Evolutionary conservation across 1,140 invertebrate species (phyloP).

Genomic region (Coenobita brevimanus): DNA sequence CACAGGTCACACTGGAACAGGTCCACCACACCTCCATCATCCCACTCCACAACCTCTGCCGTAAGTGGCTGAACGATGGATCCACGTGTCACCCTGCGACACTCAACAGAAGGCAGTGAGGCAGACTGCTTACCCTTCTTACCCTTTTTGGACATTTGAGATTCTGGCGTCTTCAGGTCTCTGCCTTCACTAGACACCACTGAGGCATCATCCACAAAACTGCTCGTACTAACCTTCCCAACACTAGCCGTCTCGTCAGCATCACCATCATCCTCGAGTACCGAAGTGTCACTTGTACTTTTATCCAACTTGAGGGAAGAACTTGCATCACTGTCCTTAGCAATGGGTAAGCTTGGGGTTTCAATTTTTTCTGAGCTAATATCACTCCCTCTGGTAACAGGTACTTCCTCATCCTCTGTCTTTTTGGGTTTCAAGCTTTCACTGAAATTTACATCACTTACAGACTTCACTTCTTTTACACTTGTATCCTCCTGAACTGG

Average conservation of each 20-base stretch:
- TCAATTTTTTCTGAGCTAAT: neutral
- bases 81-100: constrained; percentile 62
- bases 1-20: constrained; percentile 77
- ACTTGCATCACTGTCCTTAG: neutral
- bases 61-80: constrained; percentile 54
- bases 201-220: constrained; percentile 64
- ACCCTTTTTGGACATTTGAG: constrained; percentile 34
- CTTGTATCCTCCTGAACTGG: neutral
- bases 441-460: no score
- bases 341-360: neutral
- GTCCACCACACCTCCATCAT: constrained; percentile 68
- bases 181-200: constrained; percentile 62
- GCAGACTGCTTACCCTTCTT: constrained; percentile 21
- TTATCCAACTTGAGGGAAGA: neutral
- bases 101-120: constrained; percentile 9
- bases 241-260: constrained; percentile 63
- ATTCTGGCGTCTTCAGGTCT: constrained; percentile 65
- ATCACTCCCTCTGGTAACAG: neutral
- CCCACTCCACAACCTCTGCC: constrained; percentile 60
- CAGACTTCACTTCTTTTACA: no score
- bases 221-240: constrained; percentile 58
- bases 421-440: no score
- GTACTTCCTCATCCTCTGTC: no score
- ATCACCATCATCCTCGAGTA: constrained; percentile 37
- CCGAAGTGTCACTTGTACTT: neutral